Evolutionary conservation across 1,140 invertebrate species (phyloP).

Genomic region (Tetragnatha versicolor): DNA sequence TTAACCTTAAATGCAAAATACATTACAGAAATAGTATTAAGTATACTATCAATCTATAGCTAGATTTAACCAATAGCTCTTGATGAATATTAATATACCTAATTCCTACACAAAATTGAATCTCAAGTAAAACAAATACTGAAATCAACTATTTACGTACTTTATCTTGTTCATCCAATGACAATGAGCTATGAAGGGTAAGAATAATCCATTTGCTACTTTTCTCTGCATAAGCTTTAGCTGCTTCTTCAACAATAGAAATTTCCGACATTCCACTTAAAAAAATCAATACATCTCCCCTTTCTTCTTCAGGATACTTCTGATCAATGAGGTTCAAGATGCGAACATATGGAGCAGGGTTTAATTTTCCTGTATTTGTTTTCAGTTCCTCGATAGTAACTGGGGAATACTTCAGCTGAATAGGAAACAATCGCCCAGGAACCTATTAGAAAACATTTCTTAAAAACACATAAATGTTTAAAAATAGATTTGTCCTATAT

Average conservation of each 20-base stretch:
- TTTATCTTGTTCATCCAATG: slow-evolving; percentile 95
- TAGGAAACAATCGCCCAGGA: slow-evolving; percentile 92
- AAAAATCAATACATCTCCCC: slow-evolving; percentile 96
- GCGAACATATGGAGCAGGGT: slow-evolving; percentile 90
- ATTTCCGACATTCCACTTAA: slow-evolving; percentile 97
- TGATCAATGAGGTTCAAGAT: slow-evolving; percentile 83
- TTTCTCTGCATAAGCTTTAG: slow-evolving; percentile 82
- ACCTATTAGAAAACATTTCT: slow-evolving; percentile 69
- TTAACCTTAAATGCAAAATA: too few species aligned
- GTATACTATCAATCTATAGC: too few species aligned
- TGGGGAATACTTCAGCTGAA: slow-evolving; percentile 86
- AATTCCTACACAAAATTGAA: background rate
- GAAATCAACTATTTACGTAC: slow-evolving; percentile 64
- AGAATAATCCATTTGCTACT: slow-evolving; percentile 92
- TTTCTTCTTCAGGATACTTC: slow-evolving; percentile 74
- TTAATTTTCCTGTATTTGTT: slow-evolving; percentile 76
- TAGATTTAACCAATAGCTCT: too few species aligned
- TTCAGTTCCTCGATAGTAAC: slow-evolving; percentile 76
- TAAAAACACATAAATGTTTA: background rate
- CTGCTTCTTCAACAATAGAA: slow-evolving; percentile 85
- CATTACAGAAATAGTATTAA: too few species aligned
- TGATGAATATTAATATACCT: background rate
- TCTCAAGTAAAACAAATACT: background rate
- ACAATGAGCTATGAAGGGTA: slow-evolving; percentile 90
- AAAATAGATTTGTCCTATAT: background rate